Evolutionary conservation across 2,888 invertebrate species (phyloP), one percentile per base, ranked within the genome.

Genomic region (Pterostichus madidus): DNA sequence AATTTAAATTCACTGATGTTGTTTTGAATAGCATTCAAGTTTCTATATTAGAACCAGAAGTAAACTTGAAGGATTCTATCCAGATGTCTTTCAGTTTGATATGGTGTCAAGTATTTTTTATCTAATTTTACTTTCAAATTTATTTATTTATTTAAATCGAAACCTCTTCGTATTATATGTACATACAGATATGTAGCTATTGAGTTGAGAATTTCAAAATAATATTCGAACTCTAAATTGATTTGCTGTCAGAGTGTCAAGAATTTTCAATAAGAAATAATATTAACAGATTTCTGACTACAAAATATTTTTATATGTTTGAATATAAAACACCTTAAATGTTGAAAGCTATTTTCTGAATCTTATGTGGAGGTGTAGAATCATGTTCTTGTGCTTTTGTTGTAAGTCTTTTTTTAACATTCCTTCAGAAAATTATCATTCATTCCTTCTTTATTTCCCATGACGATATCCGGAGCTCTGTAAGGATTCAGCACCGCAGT

Each of bases 81-180:
- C 56, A 56, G 15, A 56, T 56, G 56, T 56, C 56, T 56, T 56
- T 49, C 13, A 49, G 17, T 17, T 17, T 56, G 56, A 56, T 17
- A 15, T 17, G 17, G 56, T 17, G 49, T 56, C 56, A 17, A 56
- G 56, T 24, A 56, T 56, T 49, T 56, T 56, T 56, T 17, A 56
- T 17, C 56, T 15, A 15, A 56, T 56, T 56, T 56, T 56, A 56
- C 56, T 56, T 56, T 56, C 56, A 56, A 56, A 56, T 56, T 56
- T 56, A 56, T 56, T 56, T 56, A 56, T 56, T 56, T 56, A 56
- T 56, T 56, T 56, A 56, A 56, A 56, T 56, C 17, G 56, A 56
- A 8, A 56, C 56, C 17, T 17, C 17, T 17, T 13, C 13, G 56
- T 56, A 17, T 56, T 56, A 13, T 56, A n/a, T n/a, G n/a, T n/a